Percentiles rank a stretch among this genome's conserved stretches.
phyloP scores from a whole-genome alignment of 2,888 invertebrate genomes.

The Mycalesis mineus region DNA sequence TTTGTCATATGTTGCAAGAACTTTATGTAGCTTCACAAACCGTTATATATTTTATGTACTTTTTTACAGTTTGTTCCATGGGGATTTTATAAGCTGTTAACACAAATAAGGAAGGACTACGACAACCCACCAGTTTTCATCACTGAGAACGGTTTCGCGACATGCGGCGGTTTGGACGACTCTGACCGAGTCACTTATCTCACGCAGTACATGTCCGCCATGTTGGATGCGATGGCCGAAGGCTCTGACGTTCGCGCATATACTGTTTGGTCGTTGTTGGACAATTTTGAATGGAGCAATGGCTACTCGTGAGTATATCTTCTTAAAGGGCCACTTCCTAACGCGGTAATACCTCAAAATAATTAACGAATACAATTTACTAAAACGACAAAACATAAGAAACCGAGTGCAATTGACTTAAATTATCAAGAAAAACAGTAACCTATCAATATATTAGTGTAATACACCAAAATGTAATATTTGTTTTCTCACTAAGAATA shows the following conservation, averaged over 20 bases:
- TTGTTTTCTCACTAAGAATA: too few relatives aligned
- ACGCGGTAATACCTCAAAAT: too few relatives aligned
- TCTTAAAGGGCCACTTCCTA: constrained; percentile 44
- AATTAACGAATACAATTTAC: too few relatives aligned
- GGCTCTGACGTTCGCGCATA: constrained; percentile 68
- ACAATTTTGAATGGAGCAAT: constrained; percentile 80
- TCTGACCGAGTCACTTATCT: constrained; percentile 53
- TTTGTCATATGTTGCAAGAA: too few relatives aligned
- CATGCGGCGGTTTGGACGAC: constrained; percentile 51
- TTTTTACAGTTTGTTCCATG: constrained; percentile 65
- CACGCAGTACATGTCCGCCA: constrained; percentile 51
- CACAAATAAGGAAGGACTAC: constrained; percentile 62
- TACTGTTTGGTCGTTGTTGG: constrained; percentile 80
- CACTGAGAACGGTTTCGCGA: constrained; percentile 75
- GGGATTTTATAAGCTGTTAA: constrained; percentile 75
- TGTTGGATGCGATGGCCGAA: constrained; percentile 63
- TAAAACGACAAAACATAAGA: too few relatives aligned
- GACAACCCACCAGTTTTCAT: constrained; percentile 73
- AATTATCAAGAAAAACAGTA: too few relatives aligned
- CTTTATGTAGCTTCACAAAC: too few relatives aligned
- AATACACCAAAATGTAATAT: too few relatives aligned
- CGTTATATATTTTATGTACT: background rate
- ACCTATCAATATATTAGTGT: too few relatives aligned
- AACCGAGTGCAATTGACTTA: too few relatives aligned
- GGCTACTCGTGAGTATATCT: constrained; percentile 70